Evolutionary conservation across 2,797 vertebrate genomes (phyloP).

Genomic region (Pterois miles): DNA sequence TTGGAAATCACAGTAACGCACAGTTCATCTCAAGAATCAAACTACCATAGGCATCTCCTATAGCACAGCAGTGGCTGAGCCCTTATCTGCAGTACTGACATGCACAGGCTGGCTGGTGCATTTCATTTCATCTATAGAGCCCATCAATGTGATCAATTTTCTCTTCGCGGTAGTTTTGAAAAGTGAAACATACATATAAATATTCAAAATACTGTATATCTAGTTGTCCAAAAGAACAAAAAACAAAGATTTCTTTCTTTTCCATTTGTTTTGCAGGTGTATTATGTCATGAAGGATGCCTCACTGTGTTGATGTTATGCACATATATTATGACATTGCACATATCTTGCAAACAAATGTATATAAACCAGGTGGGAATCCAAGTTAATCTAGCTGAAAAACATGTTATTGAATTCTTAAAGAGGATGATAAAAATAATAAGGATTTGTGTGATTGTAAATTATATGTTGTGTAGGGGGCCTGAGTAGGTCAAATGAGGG

Average conservation of each 20-base stretch:
- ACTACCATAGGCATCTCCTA: conserved; percentile 44
- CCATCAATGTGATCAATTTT: conserved; percentile 3
- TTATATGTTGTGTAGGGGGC: not conserved
- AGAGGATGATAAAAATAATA: not conserved
- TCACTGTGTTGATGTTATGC: not conserved
- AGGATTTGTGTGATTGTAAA: too few relatives aligned
- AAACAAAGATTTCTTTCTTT: not conserved
- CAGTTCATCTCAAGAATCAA: conserved; percentile 54
- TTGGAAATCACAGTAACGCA: conserved; percentile 57
- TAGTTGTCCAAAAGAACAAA: not conserved
- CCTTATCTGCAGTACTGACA: conserved; percentile 28
- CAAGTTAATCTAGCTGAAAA: not conserved
- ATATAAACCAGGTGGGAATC: not conserved
- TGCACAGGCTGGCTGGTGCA: not conserved
- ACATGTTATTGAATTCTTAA: not conserved
- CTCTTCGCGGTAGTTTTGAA: not conserved
- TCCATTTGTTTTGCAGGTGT: not conserved
- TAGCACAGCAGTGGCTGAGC: conserved; percentile 21
- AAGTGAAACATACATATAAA: not conserved
- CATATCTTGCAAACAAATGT: not conserved
- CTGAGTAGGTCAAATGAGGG: not conserved
- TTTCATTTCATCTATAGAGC: conserved; percentile 1
- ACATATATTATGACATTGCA: not conserved
- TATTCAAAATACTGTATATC: not conserved
- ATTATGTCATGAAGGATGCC: not conserved